Evolutionary conservation across 2,888 invertebrate species (phyloP), one percentile per base, ranked within the genome.

Genomic region (Neuroscelio doddi): DNA sequence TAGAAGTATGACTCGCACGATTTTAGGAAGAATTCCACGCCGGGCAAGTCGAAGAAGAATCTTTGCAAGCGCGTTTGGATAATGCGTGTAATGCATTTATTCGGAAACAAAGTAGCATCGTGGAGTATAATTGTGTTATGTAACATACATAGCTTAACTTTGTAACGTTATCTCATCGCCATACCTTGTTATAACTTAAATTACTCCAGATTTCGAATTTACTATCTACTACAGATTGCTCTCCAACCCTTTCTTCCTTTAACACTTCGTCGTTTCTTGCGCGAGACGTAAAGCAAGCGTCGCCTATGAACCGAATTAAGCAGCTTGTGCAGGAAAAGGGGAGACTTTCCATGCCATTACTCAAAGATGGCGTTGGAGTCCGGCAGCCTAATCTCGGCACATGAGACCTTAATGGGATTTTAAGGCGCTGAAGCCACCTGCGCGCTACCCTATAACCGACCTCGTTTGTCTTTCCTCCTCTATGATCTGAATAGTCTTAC

Each of bases 391-490:
- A 83, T 83, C 81, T 83, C 82, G 64, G 80, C 82, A 82, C 80
- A 83, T 80, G 82, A 80, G 82, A 79, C 82, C 80, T 78, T 82
- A 83, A 83, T 83, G 81, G 82, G 81, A 82, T 83, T 83, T 83
- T 82, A 82, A 83, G 83, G 82, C 81, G 78, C 76, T 71, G 73
- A 65, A 72, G 69, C 80, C 83, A 82, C 82, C 82, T 83, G 83
- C 77, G 77, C 79, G 67, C 75, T 66, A 67, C 67, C 73, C 71
- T 68, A 62, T 73, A 68, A 57, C 69, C 74, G 71, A 72, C 71
- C 76, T 75, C 79, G 74, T 80, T 82, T 80, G 77, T 80, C 80
- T 79, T 79, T 77, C 68, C 72, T 71, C 70, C 65, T 61, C 59
- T 56, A 70, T 63, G 62, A 69, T 70, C 72, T 66, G 57, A 59